Percentiles rank a stretch among this genome's conserved stretches.
Conservation (phyloP, 2,797 vertebrate genomes). For the Rhincodon typus region DNA sequence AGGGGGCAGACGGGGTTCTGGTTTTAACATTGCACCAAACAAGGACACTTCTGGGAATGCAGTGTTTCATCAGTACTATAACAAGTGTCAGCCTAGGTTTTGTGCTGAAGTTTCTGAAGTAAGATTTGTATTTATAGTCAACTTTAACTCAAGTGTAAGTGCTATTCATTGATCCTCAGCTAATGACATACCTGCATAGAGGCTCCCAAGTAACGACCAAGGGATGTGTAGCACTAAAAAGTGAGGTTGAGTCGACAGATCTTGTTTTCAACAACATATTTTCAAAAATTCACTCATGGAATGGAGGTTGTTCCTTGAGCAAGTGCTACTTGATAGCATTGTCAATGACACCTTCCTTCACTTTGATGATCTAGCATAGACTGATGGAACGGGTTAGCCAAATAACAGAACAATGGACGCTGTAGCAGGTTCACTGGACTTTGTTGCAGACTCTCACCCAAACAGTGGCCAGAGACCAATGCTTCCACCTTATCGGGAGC, state of each 20-base stretch:
- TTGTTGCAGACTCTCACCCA: not conserved
- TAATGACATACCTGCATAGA: not conserved
- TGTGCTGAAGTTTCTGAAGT: not conserved
- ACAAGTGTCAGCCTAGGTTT: not conserved
- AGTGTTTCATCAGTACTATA: not conserved
- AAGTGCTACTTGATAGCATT: no score
- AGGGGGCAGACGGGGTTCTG: not conserved
- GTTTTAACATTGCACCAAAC: not conserved
- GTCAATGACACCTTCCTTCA: no score
- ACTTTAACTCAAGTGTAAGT: not conserved
- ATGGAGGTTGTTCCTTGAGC: no score
- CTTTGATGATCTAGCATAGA: no score
- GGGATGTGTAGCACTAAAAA: not conserved
- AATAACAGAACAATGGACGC: not conserved
- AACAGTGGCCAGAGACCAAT: not conserved
- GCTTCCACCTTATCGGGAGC: not conserved
- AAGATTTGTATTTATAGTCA: not conserved
- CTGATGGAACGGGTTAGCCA: no score
- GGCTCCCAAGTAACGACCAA: not conserved
- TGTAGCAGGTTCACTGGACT: not conserved
- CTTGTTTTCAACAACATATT: not conserved
- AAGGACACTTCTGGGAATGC: not conserved
- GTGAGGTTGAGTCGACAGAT: not conserved
- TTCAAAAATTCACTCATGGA: no score
- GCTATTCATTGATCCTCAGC: not conserved